A percentile compares a stretch with the other conserved stretches of the same genome.
Conservation (phyloP, 2,113 vertebrate species). For the Ranitomeya variabilis region DNA sequence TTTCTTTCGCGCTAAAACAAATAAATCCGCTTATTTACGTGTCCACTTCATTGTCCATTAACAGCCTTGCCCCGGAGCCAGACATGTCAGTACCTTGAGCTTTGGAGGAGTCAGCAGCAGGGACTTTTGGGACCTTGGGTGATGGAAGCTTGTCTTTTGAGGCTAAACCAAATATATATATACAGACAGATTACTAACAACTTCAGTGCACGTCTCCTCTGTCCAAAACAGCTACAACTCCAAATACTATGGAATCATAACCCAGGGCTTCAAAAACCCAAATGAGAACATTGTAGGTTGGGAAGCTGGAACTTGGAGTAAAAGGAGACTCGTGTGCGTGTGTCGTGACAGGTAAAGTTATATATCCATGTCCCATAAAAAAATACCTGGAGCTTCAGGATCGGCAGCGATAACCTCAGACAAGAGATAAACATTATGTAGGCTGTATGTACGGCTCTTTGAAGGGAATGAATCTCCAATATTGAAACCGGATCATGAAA, state of each 20-base stretch:
- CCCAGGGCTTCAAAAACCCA: neutral
- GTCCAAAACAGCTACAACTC: neutral
- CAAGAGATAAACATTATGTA: neutral
- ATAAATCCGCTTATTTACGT: neutral
- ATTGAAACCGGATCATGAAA: too few species aligned
- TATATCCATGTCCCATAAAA: neutral
- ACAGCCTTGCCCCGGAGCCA: neutral
- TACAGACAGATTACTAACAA: neutral
- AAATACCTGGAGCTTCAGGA: neutral
- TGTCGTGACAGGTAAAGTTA: too few species aligned
- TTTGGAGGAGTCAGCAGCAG: neutral
- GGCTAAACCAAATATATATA: conserved; percentile 16
- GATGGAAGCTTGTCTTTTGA: neutral
- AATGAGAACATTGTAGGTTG: neutral
- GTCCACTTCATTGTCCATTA: neutral
- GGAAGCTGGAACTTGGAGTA: neutral
- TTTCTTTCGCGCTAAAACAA: conserved; percentile 28
- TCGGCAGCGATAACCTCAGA: neutral
- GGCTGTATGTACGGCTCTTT: too few species aligned
- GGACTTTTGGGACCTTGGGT: neutral
- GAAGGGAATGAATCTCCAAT: too few species aligned
- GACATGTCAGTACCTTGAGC: neutral
- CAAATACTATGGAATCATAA: neutral
- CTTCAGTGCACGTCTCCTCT: neutral
- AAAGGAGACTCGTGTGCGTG: neutral